phyloP scores from a whole-genome alignment of 2,888 invertebrate species.

The Microplitis deprimator region DNA sequence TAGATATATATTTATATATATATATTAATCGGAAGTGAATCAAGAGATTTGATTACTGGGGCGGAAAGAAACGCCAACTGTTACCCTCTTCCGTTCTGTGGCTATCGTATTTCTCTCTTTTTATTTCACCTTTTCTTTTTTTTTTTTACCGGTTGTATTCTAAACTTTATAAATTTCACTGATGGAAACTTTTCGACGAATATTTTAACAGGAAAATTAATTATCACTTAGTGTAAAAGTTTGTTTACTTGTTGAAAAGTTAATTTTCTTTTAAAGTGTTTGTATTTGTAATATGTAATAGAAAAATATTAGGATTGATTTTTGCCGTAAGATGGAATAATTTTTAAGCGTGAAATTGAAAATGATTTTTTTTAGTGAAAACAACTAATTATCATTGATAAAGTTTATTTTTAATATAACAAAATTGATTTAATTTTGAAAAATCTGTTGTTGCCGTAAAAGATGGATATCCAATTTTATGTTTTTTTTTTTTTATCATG shows the following conservation, averaged over 20 bases:
- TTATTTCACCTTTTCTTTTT: background rate
- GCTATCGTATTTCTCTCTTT: background rate
- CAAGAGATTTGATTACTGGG: conserved; percentile 65
- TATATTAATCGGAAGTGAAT: conserved; percentile 60
- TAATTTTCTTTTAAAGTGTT: no score
- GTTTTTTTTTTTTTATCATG: no score
- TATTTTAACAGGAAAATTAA: no score
- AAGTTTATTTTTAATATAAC: no score
- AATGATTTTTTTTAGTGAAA: background rate
- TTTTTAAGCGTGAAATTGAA: background rate
- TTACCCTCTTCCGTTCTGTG: conserved; percentile 48
- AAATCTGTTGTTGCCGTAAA: background rate
- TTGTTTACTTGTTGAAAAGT: no score
- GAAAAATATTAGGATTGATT: background rate
- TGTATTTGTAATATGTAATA: no score
- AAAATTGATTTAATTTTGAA: no score
- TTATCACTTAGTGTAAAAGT: no score
- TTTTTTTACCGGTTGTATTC: background rate
- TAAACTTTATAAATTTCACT: background rate
- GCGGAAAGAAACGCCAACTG: conserved; percentile 63
- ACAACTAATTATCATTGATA: no score
- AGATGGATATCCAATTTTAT: background rate
- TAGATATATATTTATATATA: conserved; percentile 19
- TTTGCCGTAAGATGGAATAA: background rate
- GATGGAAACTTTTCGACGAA: background rate